A percentile compares a stretch with the other conserved stretches of the same genome.
Conservation (phyloP, 2,888 invertebrate species). For the Lycophotia porphyrea region DNA sequence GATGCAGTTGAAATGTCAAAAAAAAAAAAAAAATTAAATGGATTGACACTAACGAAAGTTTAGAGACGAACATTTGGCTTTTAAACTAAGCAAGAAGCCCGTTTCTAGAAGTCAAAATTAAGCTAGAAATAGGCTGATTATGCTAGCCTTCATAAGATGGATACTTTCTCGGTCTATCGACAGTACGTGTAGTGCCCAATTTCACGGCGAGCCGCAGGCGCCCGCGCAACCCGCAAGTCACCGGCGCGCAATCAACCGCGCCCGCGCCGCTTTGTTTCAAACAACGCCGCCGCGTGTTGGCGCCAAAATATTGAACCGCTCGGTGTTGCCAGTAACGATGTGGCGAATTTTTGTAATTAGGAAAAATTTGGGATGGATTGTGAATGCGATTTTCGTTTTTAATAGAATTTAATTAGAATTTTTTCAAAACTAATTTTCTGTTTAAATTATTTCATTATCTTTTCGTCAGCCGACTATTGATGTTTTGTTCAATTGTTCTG, state of each 20-base stretch:
- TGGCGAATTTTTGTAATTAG: constrained; percentile 60
- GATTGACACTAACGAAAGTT: background rate
- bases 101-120: background rate
- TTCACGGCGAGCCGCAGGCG: constrained; percentile 72
- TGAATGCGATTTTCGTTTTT: constrained; percentile 34
- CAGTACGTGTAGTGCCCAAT: constrained; percentile 64
- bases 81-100: background rate
- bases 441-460: constrained; percentile 16
- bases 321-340: constrained; percentile 55
- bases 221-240: constrained; percentile 80
- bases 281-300: constrained; percentile 70
- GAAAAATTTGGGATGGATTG: constrained; percentile 22
- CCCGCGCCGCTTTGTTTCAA: constrained; percentile 81
- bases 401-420: too few species aligned
- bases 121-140: background rate
- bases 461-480: background rate
- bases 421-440: constrained; percentile 20
- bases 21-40: background rate
- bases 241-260: constrained; percentile 80
- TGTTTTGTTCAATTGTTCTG: background rate
- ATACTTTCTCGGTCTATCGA: constrained; percentile 5
- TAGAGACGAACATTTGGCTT: background rate
- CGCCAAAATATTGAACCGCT: constrained; percentile 68
- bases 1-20: background rate
- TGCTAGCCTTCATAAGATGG: background rate